Conservation (phyloP, 2,888 invertebrate genomes). For the Cephus rjabovi region DNA sequence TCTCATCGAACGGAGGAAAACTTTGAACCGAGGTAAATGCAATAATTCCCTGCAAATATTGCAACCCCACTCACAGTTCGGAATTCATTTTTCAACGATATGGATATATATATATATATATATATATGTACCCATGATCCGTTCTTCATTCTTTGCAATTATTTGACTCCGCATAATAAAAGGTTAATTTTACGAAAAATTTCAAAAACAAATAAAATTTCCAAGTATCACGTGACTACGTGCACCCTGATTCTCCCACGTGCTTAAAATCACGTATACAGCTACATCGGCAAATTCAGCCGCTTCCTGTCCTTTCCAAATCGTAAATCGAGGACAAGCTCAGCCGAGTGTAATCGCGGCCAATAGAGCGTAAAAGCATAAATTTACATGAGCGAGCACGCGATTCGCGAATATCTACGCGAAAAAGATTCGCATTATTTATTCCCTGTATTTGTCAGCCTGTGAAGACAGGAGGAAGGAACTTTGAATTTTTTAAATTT, state of each 20-base stretch:
- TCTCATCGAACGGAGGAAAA: background rate
- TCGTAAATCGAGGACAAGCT: background rate
- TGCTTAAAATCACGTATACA: background rate
- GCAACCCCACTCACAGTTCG: fast-evolving
- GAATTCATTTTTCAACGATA: background rate
- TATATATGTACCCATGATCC: too few relatives aligned
- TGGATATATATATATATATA: too few relatives aligned
- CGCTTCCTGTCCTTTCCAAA: background rate
- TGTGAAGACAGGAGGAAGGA: background rate
- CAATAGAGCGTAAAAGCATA: background rate
- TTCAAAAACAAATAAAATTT: background rate
- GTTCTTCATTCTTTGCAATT: background rate
- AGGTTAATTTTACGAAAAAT: background rate
- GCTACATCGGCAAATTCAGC: background rate
- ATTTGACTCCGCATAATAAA: background rate
- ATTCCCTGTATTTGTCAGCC: background rate
- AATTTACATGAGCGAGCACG: background rate
- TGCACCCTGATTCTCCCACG: background rate
- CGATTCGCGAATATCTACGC: background rate
- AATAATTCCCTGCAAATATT: background rate
- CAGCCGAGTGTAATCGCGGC: background rate
- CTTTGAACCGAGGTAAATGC: background rate
- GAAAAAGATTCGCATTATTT: background rate
- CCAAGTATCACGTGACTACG: background rate
- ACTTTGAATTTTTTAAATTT: background rate